These are phyloP conservation scores for Sciurus vulgaris DNA, from an alignment of 2,797 vertebrate genomes.

Conservation along the genomic window DNA sequence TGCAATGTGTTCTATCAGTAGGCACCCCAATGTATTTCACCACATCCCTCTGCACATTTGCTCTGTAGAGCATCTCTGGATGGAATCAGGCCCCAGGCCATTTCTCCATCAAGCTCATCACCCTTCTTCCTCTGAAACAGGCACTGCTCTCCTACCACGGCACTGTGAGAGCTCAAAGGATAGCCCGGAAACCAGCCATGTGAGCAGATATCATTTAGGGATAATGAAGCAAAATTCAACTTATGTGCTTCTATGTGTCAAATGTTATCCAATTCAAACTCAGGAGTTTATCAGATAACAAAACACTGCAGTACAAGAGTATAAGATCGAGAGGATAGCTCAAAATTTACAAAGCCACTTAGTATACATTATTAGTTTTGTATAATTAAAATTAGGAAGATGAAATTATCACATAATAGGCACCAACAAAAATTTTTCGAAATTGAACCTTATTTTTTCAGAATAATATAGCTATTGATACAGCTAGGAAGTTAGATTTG, in stretches of 20 bases:
- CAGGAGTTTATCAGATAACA: background rate
- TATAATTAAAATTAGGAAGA: background rate
- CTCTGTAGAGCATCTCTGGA: background rate
- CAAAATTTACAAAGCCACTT: background rate
- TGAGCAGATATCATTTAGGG: background rate
- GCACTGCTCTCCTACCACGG: background rate
- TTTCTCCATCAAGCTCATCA: background rate
- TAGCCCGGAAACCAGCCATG: background rate
- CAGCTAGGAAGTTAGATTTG: background rate
- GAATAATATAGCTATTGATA: background rate
- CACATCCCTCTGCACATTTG: background rate
- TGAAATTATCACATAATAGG: background rate
- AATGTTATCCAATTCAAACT: background rate
- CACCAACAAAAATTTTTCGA: background rate
- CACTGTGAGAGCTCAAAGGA: fast-evolving
- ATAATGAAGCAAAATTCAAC: background rate
- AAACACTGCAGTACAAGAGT: background rate
- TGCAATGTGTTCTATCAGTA: background rate
- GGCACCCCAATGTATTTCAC: background rate
- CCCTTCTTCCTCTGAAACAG: background rate
- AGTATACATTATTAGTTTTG: background rate
- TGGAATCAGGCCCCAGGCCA: fast-evolving
- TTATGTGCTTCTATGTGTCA: background rate
- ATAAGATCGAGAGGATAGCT: background rate
- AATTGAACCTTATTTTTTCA: background rate